A percentile compares a stretch with the other conserved stretches of the same genome.
Evolutionary conservation across 1,140 invertebrate species (phyloP).

Genomic region (Antheraea mylitta): DNA sequence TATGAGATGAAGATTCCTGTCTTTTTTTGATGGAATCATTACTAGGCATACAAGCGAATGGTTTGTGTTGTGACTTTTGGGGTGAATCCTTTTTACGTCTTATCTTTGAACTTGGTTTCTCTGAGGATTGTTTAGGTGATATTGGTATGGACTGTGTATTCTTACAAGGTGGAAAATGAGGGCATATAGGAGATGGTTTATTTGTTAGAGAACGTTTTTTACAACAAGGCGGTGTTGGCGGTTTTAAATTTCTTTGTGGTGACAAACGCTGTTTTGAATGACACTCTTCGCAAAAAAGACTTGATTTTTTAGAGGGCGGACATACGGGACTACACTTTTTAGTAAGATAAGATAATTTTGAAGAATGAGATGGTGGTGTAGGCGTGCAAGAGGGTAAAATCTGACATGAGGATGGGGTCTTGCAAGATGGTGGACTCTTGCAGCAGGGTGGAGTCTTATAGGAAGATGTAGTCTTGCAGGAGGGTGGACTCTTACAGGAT

Average conservation of each 20-base stretch:
- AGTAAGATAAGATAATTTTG: background rate
- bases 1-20: background rate
- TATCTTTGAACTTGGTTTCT: background rate
- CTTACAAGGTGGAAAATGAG: constrained; percentile 13
- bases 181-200: background rate
- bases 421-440: constrained; percentile 32
- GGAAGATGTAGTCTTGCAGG: constrained; percentile 17
- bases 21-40: background rate
- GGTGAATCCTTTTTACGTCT: background rate
- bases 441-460: constrained; percentile 18
- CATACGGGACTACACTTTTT: background rate
- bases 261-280: background rate
- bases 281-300: constrained; percentile 8
- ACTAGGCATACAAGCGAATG: background rate
- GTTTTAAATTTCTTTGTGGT: background rate
- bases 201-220: background rate
- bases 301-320: background rate
- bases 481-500: background rate
- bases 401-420: background rate
- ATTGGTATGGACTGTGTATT: constrained; percentile 16
- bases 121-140: constrained; percentile 11
- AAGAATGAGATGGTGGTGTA: constrained; percentile 18
- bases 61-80: background rate
- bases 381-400: constrained; percentile 17
- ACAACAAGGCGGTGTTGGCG: constrained; percentile 7